Percentiles rank a stretch among this genome's conserved stretches.
phyloP scores from a whole-genome alignment of 2,797 vertebrate genomes.

The Melanogrammus aeglefinus region DNA sequence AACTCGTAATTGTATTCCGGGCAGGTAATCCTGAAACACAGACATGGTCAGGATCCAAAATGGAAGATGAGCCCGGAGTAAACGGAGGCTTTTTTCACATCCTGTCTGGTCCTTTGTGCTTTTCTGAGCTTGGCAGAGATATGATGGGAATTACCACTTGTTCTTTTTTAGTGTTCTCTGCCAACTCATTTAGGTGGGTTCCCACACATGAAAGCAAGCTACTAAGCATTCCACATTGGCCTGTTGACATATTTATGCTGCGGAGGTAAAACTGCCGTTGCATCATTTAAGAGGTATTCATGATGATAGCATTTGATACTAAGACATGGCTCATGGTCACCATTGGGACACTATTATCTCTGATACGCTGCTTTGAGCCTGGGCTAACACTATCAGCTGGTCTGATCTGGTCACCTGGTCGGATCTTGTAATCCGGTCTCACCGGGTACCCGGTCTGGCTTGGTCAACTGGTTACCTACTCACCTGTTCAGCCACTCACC shows the following conservation, averaged over 20 bases:
- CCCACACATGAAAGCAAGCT: no score
- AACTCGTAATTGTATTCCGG: background rate
- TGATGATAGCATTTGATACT: no score
- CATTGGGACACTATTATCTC: background rate
- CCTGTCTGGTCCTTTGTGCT: background rate
- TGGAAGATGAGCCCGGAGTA: background rate
- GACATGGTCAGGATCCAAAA: background rate
- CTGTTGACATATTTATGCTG: background rate
- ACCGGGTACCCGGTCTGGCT: no score
- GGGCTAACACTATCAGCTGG: background rate
- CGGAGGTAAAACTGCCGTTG: no score
- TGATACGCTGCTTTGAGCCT: background rate
- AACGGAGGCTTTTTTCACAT: background rate
- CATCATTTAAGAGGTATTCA: no score
- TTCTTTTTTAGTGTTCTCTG: background rate
- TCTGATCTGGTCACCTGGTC: background rate
- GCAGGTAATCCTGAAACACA: background rate
- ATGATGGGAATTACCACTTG: background rate
- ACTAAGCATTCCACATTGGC: background rate
- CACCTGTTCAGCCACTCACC: no score
- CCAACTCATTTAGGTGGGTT: background rate
- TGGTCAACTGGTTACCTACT: no score
- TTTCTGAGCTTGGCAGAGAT: background rate
- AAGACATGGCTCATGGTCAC: background rate
- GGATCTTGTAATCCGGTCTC: background rate